A percentile compares a stretch with the other conserved stretches of the same genome.
Conservation (phyloP, 2,888 invertebrate species). For the Platerodrilus igneus region DNA sequence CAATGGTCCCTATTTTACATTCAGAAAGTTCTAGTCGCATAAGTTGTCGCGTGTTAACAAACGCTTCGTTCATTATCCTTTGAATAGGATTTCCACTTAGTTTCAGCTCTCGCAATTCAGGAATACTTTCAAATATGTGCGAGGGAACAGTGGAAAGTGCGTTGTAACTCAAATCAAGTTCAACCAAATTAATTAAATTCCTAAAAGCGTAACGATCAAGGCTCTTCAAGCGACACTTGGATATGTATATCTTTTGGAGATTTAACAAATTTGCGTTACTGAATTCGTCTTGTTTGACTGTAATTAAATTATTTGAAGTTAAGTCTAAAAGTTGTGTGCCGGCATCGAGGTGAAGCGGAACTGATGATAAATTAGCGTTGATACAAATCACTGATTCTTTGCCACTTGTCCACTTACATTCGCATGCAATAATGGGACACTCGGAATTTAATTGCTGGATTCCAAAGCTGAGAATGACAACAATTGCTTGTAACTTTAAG, state of each 20-base stretch:
- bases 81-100: conserved; percentile 72
- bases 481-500: conserved; percentile 23
- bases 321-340: conserved; percentile 78
- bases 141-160: conserved; percentile 64
- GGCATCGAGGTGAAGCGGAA: conserved; percentile 70
- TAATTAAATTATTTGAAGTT: conserved; percentile 65
- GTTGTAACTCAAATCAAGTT: conserved; percentile 76
- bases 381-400: conserved; percentile 80
- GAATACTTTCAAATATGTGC: conserved; percentile 66
- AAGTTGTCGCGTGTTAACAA: conserved; percentile 61
- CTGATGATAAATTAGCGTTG: conserved; percentile 67
- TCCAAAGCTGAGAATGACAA: conserved; percentile 39
- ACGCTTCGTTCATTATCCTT: conserved; percentile 65
- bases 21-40: conserved; percentile 69
- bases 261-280: conserved; percentile 70
- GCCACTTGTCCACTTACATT: conserved; percentile 86
- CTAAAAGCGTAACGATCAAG: conserved; percentile 68
- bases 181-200: conserved; percentile 74
- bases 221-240: conserved; percentile 63
- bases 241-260: conserved; percentile 73
- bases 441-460: conserved; percentile 54
- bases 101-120: conserved; percentile 69
- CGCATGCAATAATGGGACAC: conserved; percentile 72
- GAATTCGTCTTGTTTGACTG: conserved; percentile 69
- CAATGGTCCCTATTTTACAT: conserved; percentile 66